Base-by-base conservation (phyloP, 2,888 invertebrate species). In the Sarcophaga variegata region DNA sequence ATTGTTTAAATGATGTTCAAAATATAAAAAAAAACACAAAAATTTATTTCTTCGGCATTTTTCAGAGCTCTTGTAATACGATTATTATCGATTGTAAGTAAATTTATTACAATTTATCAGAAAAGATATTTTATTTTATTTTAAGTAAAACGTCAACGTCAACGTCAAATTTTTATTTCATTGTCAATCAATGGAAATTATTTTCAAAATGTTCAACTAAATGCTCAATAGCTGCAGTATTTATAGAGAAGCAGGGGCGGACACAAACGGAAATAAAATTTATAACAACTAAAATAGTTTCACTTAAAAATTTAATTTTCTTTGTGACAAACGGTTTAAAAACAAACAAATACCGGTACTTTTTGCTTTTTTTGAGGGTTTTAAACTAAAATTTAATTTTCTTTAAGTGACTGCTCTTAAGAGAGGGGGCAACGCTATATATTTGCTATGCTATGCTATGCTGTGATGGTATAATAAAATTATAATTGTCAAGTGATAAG, bases 401-500 rank as follows among this genome's bases (percentile, higher is more conserved):
- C 3, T 37, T 37, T 59, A 27, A 71, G 59, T 71, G 37, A 11
- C 27, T 71, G 49, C 25, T 14, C 17, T 54, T 17, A 54, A 37
- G 37, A 37, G 37, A 1, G 37, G 37, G 37, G 27, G 27, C 27
- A 27, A 27, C 3, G 25, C 25, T 25, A 25, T 25, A 25, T 3
- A 25, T 4, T 20, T 20, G 20, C 20, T 25, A 25, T 2, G 3
- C 2, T 37, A 37, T 37, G 10, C 22, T 37, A 37, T 37, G 37
- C 5, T 74, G 62, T 75, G 74, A 75, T 75, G 81, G 81, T 74
- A 74, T 69, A 81, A 69, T 75, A 74, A 81, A 75, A 37, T 25
- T 22, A 62, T 74, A 49, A 70, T 79, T 54, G 37, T 10, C 63
- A 49, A 75, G 69, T 75, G 62, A 81, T 75, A 81, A 62, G 12